phyloP scores from a whole-genome alignment of 1,140 invertebrate genomes.

The Ooceraea biroi region DNA sequence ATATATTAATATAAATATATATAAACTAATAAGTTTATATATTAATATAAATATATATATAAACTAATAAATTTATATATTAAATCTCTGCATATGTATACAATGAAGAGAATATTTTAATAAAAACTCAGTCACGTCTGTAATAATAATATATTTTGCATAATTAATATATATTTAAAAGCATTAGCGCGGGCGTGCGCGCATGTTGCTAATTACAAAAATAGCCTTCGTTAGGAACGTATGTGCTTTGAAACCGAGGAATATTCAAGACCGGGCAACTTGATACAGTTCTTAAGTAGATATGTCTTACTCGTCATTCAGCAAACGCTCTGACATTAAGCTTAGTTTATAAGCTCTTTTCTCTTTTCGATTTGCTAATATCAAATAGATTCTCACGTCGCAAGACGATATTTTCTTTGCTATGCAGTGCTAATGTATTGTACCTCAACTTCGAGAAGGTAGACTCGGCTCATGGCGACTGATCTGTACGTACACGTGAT shows the following conservation, averaged over 20 bases:
- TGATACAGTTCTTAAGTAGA: not conserved
- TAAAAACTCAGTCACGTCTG: not conserved
- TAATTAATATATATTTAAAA: constrained; percentile 19
- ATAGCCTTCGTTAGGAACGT: constrained; percentile 75
- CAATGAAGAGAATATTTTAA: not conserved
- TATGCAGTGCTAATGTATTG: not conserved
- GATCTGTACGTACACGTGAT: constrained; percentile 20
- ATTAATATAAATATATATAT: not conserved
- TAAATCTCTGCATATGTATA: not conserved
- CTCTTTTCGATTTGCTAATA: constrained; percentile 7
- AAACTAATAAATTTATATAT: constrained; percentile 2
- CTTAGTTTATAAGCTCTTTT: not conserved
- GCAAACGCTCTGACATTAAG: not conserved
- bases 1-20: not conserved
- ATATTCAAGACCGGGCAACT: not conserved
- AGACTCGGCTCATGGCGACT: not conserved
- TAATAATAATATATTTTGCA: constrained; percentile 72
- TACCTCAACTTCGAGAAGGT: constrained; percentile 5
- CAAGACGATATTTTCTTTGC: not conserved
- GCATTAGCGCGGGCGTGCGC: constrained; percentile 40
- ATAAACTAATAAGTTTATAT: not conserved
- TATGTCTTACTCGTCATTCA: constrained; percentile 3
- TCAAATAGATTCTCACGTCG: constrained; percentile 19
- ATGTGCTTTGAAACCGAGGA: constrained; percentile 5
- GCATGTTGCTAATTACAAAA: constrained; percentile 74